Conservation (phyloP, 2,113 vertebrate species). For the Drymodes brunneopygia region DNA sequence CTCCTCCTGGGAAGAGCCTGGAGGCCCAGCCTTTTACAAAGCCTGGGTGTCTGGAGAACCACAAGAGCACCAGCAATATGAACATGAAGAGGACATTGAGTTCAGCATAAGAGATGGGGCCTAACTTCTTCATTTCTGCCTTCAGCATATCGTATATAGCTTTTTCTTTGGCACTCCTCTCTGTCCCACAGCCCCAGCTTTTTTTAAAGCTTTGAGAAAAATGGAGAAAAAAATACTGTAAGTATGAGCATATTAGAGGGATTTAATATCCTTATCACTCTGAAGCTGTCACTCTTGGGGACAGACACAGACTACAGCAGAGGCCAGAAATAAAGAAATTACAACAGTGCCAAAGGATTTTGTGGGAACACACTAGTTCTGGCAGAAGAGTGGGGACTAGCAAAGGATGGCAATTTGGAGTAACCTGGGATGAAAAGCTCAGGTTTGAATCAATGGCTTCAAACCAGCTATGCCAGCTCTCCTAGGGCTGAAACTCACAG, state of each 20-base stretch:
- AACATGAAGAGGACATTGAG: slow-evolving; percentile 86
- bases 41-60: slow-evolving; percentile 92
- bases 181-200: slow-evolving; percentile 78
- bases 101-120: slow-evolving; percentile 88
- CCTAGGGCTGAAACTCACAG: not conserved
- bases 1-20: slow-evolving; percentile 76
- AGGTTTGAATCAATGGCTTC: not conserved
- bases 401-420: not conserved
- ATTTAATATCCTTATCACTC: not conserved
- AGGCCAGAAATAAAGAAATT: not conserved
- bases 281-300: not conserved
- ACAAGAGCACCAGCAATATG: slow-evolving; percentile 82
- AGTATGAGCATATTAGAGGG: not conserved
- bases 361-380: not conserved
- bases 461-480: not conserved
- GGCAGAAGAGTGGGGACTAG: not conserved
- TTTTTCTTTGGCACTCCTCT: slow-evolving; percentile 76
- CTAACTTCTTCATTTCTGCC: slow-evolving; percentile 82
- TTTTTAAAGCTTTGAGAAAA: slow-evolving; percentile 78
- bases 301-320: not conserved
- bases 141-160: slow-evolving; percentile 78
- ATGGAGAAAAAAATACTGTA: not conserved
- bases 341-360: not conserved
- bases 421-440: not conserved
- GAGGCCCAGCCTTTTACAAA: slow-evolving; percentile 89